Evolutionary conservation across 2,888 invertebrate genomes (phyloP).

Genomic region (Morpho achilles): DNA sequence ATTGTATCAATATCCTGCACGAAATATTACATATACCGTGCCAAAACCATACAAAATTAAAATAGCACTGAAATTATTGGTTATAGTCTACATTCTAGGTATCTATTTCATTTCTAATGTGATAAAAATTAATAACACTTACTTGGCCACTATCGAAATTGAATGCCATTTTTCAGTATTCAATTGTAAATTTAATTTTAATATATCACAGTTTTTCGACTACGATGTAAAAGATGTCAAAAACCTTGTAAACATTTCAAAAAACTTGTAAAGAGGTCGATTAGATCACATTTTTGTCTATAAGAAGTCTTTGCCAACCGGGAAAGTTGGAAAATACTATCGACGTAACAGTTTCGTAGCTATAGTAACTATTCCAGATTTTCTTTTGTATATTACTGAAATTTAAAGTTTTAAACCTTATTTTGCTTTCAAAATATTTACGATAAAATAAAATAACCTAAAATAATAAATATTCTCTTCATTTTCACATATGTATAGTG

Average conservation of each 20-base stretch:
- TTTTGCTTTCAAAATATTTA: not conserved
- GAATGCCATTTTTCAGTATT: slow-evolving; percentile 51
- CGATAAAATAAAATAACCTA: too few relatives aligned
- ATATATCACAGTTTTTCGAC: slow-evolving; percentile 45
- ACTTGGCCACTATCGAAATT: slow-evolving; percentile 73
- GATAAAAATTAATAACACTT: slow-evolving; percentile 36
- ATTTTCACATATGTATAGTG: too few relatives aligned
- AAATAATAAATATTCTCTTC: too few relatives aligned
- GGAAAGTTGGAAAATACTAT: slow-evolving; percentile 57
- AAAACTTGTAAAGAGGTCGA: slow-evolving; percentile 37
- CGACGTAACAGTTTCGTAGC: slow-evolving; percentile 63
- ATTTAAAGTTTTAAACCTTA: not conserved
- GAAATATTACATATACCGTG: too few relatives aligned
- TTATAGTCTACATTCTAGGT: too few relatives aligned
- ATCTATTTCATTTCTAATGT: too few relatives aligned
- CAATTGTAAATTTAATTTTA: slow-evolving; percentile 32
- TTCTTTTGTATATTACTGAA: not conserved
- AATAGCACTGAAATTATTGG: too few relatives aligned
- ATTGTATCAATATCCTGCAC: too few relatives aligned
- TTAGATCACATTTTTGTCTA: slow-evolving; percentile 31
- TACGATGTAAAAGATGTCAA: slow-evolving; percentile 31
- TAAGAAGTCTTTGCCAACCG: slow-evolving; percentile 29
- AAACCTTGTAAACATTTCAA: slow-evolving; percentile 33
- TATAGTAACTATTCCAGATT: slow-evolving; percentile 39
- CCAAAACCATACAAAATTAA: too few relatives aligned